These are phyloP conservation scores for Spodoptera exigua DNA, from an alignment of 2,888 invertebrate species.

Conservation along the genomic window DNA sequence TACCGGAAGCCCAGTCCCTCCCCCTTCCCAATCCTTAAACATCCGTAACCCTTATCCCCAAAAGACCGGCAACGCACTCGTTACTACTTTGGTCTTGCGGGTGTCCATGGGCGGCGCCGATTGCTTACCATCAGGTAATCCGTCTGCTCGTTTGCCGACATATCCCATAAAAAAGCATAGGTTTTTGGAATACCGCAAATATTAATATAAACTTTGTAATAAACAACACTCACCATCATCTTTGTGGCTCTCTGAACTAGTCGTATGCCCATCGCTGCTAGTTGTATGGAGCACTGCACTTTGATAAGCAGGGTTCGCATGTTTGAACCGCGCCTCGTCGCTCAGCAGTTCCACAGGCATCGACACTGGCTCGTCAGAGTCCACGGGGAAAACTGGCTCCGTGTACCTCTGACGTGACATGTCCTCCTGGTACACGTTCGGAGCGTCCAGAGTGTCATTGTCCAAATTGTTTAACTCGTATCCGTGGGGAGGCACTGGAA, in stretches of 20 bases:
- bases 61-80: too few relatives aligned
- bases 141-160: too few relatives aligned
- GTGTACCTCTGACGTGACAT: slow-evolving; percentile 74
- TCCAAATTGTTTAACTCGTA: slow-evolving; percentile 91
- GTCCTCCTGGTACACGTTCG: slow-evolving; percentile 87
- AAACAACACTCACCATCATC: slow-evolving; percentile 77
- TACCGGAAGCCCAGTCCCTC: too few relatives aligned
- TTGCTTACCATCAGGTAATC: too few relatives aligned
- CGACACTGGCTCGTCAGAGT: slow-evolving; percentile 83
- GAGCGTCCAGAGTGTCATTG: slow-evolving; percentile 91
- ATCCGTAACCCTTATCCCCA: too few relatives aligned
- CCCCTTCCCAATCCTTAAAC: too few relatives aligned
- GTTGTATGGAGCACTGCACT: slow-evolving; percentile 92
- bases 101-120: too few relatives aligned
- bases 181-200: background rate
- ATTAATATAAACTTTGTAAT: background rate
- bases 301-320: slow-evolving; percentile 93
- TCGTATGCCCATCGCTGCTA: slow-evolving; percentile 68
- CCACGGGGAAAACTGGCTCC: slow-evolving; percentile 80
- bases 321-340: slow-evolving; percentile 90
- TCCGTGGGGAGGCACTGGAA: slow-evolving; percentile 90
- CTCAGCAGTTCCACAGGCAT: slow-evolving; percentile 81
- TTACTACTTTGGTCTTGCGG: too few relatives aligned
- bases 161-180: too few relatives aligned
- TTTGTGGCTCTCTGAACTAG: slow-evolving; percentile 76